Evolutionary conservation across 2,797 vertebrate genomes (phyloP).

Genomic region (Eutrigla gurnardus): DNA sequence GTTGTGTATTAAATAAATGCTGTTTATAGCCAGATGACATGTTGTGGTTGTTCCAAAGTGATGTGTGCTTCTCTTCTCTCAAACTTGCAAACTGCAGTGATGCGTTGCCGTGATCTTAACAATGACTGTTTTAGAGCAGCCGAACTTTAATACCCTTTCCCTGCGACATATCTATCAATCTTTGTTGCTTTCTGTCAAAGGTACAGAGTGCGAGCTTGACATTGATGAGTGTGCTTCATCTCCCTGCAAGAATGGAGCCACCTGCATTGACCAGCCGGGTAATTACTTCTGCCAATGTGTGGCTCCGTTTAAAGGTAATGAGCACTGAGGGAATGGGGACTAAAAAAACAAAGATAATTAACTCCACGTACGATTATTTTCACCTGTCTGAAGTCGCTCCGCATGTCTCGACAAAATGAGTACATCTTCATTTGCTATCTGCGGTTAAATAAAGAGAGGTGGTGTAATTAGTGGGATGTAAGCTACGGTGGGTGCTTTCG

Average conservation of each 20-base stretch:
- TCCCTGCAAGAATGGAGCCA: constrained; percentile 88
- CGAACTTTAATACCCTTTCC: constrained; percentile 11
- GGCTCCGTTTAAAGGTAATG: constrained; percentile 94
- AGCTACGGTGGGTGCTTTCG: not conserved
- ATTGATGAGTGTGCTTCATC: constrained; percentile 85
- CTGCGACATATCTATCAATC: constrained; percentile 53
- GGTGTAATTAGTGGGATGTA: constrained; percentile 39
- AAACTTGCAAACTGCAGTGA: not conserved
- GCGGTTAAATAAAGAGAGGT: constrained; percentile 52
- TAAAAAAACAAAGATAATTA: constrained; percentile 89
- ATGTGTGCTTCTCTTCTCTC: not conserved
- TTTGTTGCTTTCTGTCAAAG: constrained; percentile 77
- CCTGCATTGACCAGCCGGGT: constrained; percentile 89
- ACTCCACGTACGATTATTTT: constrained; percentile 87
- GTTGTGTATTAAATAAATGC: too few species aligned
- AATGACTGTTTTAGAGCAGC: constrained; percentile 45
- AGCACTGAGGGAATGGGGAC: constrained; percentile 83
- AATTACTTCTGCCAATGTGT: constrained; percentile 91
- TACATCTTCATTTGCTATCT: constrained; percentile 78
- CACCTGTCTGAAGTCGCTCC: constrained; percentile 86
- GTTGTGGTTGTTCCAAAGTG: not conserved
- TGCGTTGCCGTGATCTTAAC: constrained; percentile 36
- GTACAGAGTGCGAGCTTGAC: constrained; percentile 83
- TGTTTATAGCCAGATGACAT: not conserved
- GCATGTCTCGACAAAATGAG: constrained; percentile 74